Conservation (phyloP, 2,888 invertebrate genomes). For the Trypoxylon attenuatum region DNA sequence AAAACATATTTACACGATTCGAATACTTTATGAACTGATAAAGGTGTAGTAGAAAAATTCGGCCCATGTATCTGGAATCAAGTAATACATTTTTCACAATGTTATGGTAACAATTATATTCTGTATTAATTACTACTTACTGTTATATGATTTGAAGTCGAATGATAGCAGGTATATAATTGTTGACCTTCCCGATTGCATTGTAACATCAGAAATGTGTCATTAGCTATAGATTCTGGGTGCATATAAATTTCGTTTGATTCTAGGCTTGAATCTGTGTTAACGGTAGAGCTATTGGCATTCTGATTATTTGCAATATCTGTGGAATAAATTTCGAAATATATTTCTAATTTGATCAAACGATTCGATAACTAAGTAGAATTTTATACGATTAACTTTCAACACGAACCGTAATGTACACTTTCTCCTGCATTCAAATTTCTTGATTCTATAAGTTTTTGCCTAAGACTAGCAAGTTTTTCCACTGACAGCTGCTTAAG, state of each 20-base stretch:
- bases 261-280: slow-evolving; percentile 49
- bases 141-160: slow-evolving; percentile 77
- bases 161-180: slow-evolving; percentile 79
- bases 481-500: slow-evolving; percentile 83
- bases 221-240: slow-evolving; percentile 63
- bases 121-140: slow-evolving; percentile 67
- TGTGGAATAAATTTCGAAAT: slow-evolving; percentile 16
- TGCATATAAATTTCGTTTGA: slow-evolving; percentile 50
- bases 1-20: slow-evolving; percentile 79
- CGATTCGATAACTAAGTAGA: no score
- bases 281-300: slow-evolving; percentile 30
- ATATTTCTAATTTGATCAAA: neutral
- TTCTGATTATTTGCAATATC: slow-evolving; percentile 46
- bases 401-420: slow-evolving; percentile 48
- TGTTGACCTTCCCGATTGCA: slow-evolving; percentile 77
- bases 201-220: slow-evolving; percentile 78
- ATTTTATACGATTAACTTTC: no score
- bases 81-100: slow-evolving; percentile 8
- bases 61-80: slow-evolving; percentile 80
- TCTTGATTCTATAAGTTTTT: slow-evolving; percentile 78
- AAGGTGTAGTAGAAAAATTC: slow-evolving; percentile 80
- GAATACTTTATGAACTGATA: slow-evolving; percentile 83
- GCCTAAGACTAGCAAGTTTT: slow-evolving; percentile 80
- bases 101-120: neutral
- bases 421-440: slow-evolving; percentile 61